Base-by-base conservation (phyloP, 2,113 vertebrate species). In the Bostrychus sinensis region DNA sequence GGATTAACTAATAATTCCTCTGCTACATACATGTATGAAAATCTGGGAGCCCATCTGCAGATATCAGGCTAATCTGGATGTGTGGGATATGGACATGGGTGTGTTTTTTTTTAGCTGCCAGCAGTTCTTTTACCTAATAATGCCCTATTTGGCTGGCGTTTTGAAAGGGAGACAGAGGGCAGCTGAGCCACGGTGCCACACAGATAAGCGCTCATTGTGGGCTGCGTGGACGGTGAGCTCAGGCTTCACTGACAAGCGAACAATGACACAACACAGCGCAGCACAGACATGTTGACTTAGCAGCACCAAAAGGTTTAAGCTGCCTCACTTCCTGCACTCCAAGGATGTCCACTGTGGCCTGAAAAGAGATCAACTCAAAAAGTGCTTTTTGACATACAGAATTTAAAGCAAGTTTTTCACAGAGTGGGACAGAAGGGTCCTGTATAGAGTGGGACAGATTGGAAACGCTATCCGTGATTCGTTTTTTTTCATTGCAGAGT, bases 231-330 rank as follows among this genome's bases (percentile, higher is more conserved):
- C 46, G 38, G 78, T 78, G 66, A 84, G 85, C 66, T 85, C 72
- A 86, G 75, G 77, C 86, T 83, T 30, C 23, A 76, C 79, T 87
- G 81, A 89, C 86, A 88, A 81, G 74, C 38, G 77, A 90, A 91
- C 89, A 92, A 90, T 85, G 81, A 84, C 69, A 58, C 67, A 70
- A 67, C 82, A 41, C 7, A 58, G 64, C 60, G 53, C 64, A 82
- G 66, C 74, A 79, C 73, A 86, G 81, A 89, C 85, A 46, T 89
- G 88, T 88, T 89, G 88, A 88, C 77, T 84, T 85, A 90, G 81
- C 77, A 58, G 72, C 76, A 78, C 78, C 71, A 62, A 82, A 82
- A 82, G 72, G 57, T 77, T 85, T 89, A 83, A 89, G 91, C 86
- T 84, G 77, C 66, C 77, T 79, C 73, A 74, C 82, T 87, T 90